Conservation (phyloP, 2,797 vertebrate species). For the Mormyrus proboscirostris region DNA sequence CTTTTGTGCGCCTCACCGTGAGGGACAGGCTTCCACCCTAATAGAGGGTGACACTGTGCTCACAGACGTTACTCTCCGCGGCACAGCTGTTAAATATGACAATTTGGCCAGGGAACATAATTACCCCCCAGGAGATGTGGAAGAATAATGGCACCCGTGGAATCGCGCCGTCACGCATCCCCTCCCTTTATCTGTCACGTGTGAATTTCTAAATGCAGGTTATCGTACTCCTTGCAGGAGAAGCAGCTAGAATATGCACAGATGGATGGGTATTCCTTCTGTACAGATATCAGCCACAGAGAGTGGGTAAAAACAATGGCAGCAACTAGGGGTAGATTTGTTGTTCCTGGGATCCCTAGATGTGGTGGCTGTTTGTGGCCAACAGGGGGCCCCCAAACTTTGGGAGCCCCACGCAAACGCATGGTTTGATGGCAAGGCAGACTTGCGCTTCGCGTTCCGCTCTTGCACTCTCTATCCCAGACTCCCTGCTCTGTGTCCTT, state of each 20-base stretch:
- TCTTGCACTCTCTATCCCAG: neutral
- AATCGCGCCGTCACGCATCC: neutral
- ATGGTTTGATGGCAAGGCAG: neutral
- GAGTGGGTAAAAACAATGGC: neutral
- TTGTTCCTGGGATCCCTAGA: neutral
- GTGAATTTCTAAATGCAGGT: neutral
- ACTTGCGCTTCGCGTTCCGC: neutral
- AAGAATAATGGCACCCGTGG: constrained; percentile 24
- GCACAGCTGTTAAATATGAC: constrained; percentile 36
- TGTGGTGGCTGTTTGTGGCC: neutral
- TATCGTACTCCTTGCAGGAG: neutral
- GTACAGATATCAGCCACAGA: neutral
- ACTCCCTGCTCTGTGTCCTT: neutral
- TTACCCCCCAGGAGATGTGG: constrained; percentile 22
- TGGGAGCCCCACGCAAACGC: neutral
- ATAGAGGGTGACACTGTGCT: constrained; percentile 31
- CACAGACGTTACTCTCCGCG: constrained; percentile 18
- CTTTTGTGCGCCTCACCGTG: constrained; percentile 1
- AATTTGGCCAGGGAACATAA: constrained; percentile 19
- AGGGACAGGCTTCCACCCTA: constrained; percentile 10
- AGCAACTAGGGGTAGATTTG: neutral
- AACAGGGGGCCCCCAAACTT: neutral
- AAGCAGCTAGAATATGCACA: neutral
- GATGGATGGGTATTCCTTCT: neutral
- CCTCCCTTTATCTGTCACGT: neutral